Evolutionary conservation across 2,797 vertebrate species (phyloP), one percentile per base, ranked within the genome.

Genomic region (Limnodromus scolopaceus): DNA sequence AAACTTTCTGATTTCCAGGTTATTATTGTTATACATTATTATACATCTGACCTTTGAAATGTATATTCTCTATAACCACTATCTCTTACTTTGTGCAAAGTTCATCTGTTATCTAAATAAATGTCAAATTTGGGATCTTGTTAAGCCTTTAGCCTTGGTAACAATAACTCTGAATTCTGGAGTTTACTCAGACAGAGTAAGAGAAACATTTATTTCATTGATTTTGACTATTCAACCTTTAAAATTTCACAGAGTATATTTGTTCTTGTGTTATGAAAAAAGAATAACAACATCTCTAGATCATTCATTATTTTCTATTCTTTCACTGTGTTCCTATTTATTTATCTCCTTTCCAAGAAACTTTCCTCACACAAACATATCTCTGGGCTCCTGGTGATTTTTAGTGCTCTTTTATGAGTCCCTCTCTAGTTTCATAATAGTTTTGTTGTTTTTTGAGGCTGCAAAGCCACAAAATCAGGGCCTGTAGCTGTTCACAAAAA

Each of bases 91-190:
- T 87, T 77, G 91, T 95, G 91, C 81, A 96, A 97, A 97, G 95
- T 96, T 97, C 95, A 97, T 66, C 92, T 77, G 51, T 94, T 93
- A 89, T 64, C 93, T 96, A 95, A 93, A 94, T 60, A 96, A 96
- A 96, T 96, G 89, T 94, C 88, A 95, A 77, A 87, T 94, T 94
- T 93, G 63, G 86, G 93, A 87, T 74, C 63, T 65, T 80, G 93
- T 96, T 90, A 95, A 92, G 83, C 54, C 58, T 95, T 93, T 36
- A 82, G 55, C 51, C 66, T 74, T 75, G 54, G 55, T 80, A 92
- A 96, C 57, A 93, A 15, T 89, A 94, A 94, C 60, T 69, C 25
- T 70, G 78, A 89, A 71, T 83, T 92, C 64, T 87, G 64, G 48
- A 89, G 93, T 95, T 97, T 87, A 80, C 89, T 91, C 84, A 94